Evolutionary conservation across 1,140 invertebrate species (phyloP).

Genomic region (Acyrthosiphon pisum): DNA sequence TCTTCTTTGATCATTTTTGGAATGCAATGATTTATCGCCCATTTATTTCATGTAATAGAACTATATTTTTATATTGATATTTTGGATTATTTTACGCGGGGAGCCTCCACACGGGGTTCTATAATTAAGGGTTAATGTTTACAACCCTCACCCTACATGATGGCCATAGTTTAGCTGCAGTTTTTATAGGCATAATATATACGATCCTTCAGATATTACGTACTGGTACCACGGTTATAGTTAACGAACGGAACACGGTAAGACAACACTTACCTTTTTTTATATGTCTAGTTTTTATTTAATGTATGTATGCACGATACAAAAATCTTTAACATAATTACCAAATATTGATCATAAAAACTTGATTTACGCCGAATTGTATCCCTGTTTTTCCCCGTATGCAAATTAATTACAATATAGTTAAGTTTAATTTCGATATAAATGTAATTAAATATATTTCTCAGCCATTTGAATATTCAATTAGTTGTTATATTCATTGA

Average conservation of each 20-base stretch:
- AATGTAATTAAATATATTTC: background rate
- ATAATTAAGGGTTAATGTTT: background rate
- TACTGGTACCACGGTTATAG: background rate
- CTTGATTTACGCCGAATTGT: background rate
- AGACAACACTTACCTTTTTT: background rate
- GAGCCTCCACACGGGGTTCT: background rate
- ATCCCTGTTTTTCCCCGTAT: background rate
- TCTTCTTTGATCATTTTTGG: background rate
- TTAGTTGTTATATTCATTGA: background rate
- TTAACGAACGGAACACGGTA: background rate
- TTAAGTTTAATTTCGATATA: background rate
- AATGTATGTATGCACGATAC: background rate
- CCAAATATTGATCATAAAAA: background rate
- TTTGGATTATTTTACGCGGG: background rate
- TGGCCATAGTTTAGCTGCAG: background rate
- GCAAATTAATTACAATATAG: no score
- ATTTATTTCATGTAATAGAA: background rate
- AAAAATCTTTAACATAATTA: no score
- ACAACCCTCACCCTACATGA: background rate
- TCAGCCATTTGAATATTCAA: background rate
- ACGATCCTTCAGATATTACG: background rate
- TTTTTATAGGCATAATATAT: background rate
- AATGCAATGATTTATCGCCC: background rate
- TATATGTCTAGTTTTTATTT: background rate
- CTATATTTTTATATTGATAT: conserved; percentile 1